Evolutionary conservation across 1,140 invertebrate genomes (phyloP).

Genomic region (Ditylenchus dipsaci): DNA sequence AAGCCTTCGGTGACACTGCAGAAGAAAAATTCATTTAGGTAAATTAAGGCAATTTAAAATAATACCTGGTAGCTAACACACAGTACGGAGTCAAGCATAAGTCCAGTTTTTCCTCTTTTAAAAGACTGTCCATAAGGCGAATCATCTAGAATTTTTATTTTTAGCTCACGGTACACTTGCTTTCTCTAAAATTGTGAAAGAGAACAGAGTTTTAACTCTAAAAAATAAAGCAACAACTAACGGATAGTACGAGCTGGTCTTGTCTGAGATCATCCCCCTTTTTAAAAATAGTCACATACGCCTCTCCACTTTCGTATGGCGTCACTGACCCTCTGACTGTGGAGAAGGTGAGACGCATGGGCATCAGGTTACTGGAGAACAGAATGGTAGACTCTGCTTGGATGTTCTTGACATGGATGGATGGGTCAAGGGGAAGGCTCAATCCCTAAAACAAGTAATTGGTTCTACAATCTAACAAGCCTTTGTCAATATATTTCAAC

Average conservation of each 20-base stretch:
- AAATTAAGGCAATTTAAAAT: too few species aligned
- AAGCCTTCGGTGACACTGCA: constrained; percentile 87
- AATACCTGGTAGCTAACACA: constrained; percentile 85
- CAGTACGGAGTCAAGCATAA: constrained; percentile 90
- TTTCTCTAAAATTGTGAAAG: too few species aligned
- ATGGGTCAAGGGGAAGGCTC: constrained; percentile 30
- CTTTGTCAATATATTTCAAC: not conserved
- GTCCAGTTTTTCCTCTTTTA: constrained; percentile 86
- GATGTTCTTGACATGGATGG: constrained; percentile 79
- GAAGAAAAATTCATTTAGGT: too few species aligned
- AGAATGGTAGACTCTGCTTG: constrained; percentile 77
- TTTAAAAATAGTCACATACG: constrained; percentile 85
- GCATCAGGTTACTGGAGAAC: constrained; percentile 96
- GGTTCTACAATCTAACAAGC: not conserved
- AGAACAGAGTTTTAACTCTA: too few species aligned
- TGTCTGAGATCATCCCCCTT: constrained; percentile 89
- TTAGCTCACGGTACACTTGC: too few species aligned
- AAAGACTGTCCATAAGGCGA: constrained; percentile 86
- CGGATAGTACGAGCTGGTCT: constrained; percentile 78
- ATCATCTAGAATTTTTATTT: constrained; percentile 86
- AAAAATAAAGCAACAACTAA: too few species aligned
- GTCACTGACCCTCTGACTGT: constrained; percentile 61
- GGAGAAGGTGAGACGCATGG: constrained; percentile 85
- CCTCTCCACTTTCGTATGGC: constrained; percentile 41
- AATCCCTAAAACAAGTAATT: constrained; percentile 29